phyloP scores from a whole-genome alignment of 2,797 vertebrate genomes.

The Mastacembelus armatus region DNA sequence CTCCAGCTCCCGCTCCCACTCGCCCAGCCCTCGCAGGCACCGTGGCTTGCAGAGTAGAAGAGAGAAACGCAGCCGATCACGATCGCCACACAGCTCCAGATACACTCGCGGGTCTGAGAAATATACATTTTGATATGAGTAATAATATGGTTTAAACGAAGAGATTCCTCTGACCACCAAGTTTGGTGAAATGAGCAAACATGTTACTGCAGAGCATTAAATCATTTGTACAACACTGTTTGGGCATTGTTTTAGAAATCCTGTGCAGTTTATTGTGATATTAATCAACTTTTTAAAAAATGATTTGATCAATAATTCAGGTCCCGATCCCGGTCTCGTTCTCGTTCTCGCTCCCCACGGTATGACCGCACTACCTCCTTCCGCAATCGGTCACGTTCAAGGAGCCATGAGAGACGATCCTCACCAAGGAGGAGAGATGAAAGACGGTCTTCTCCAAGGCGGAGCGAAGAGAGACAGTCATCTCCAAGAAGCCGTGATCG shows the following conservation, averaged over 20 bases:
- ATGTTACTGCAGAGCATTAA: not conserved
- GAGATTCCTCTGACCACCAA: not conserved
- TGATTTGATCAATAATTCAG: not conserved
- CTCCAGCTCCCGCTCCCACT: constrained; percentile 75
- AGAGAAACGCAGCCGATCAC: constrained; percentile 33
- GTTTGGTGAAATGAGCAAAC: not conserved
- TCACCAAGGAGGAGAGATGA: constrained; percentile 7
- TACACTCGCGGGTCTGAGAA: constrained; percentile 48
- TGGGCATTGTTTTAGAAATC: not conserved
- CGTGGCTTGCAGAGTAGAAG: constrained; percentile 72
- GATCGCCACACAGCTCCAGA: constrained; percentile 33
- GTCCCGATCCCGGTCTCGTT: constrained; percentile 65
- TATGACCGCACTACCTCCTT: not conserved
- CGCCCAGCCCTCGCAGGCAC: constrained; percentile 75
- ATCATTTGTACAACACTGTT: not conserved
- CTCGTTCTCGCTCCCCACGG: constrained; percentile 64
- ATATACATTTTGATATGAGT: not conserved
- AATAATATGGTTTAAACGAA: not conserved
- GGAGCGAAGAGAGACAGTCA: not conserved
- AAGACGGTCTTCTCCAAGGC: not conserved
- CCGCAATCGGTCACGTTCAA: constrained; percentile 30
- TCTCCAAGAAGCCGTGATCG: constrained; percentile 11
- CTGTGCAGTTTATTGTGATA: not conserved
- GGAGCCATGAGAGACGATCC: constrained; percentile 27
- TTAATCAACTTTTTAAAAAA: no score